Evolutionary conservation across 1,140 invertebrate genomes (phyloP).

Genomic region (Zaprionus davidi): DNA sequence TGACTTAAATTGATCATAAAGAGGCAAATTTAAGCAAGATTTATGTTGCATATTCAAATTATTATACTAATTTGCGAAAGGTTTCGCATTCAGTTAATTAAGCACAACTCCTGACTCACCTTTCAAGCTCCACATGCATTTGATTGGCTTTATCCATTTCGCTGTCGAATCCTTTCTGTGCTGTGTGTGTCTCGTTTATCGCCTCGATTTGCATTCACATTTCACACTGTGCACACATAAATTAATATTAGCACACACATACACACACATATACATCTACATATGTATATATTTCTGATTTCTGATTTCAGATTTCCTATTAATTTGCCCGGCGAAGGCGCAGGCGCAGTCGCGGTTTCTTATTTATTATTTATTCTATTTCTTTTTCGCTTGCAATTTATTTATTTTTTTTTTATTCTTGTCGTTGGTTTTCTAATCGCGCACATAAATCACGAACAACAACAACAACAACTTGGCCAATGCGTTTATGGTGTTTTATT

Average conservation of each 20-base stretch:
- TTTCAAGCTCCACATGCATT: constrained; percentile 75
- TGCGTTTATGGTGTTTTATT: constrained; percentile 48
- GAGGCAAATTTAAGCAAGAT: background rate
- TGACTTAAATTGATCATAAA: background rate
- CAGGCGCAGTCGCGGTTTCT: constrained; percentile 36
- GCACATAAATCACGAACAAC: constrained; percentile 65
- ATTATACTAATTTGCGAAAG: constrained; percentile 20
- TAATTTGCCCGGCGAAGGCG: constrained; percentile 38
- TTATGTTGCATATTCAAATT: constrained; percentile 3
- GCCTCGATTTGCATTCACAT: constrained; percentile 53
- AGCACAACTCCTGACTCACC: constrained; percentile 61
- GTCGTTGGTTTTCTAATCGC: constrained; percentile 69
- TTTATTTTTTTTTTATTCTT: constrained; percentile 30
- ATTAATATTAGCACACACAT: constrained; percentile 36
- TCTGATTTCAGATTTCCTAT: constrained; percentile 36
- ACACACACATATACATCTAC: constrained; percentile 16
- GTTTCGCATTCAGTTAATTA: background rate
- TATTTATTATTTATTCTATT: constrained; percentile 49
- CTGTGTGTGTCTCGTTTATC: constrained; percentile 44
- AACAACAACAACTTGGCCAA: constrained; percentile 62
- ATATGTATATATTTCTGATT: background rate
- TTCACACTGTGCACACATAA: constrained; percentile 51
- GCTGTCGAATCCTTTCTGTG: constrained; percentile 42
- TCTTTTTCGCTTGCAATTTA: constrained; percentile 38
- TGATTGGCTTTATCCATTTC: constrained; percentile 76